Conservation (phyloP, 2,797 vertebrate genomes). For the Artibeus jamaicensis region DNA sequence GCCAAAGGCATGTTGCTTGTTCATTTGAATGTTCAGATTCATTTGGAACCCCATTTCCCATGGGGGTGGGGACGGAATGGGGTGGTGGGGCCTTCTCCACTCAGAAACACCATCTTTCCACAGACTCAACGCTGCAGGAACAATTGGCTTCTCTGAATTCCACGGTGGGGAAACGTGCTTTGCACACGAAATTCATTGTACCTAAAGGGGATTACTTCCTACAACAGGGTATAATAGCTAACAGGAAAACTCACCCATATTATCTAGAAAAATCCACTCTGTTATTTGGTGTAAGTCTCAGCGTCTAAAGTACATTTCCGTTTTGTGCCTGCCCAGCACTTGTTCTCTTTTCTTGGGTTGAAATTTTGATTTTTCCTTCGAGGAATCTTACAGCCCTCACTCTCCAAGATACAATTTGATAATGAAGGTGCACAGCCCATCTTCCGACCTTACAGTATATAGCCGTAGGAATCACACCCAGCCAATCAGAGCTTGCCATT, state of each 20-base stretch:
- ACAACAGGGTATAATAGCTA: neutral
- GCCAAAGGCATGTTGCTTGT: neutral
- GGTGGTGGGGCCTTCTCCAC: neutral
- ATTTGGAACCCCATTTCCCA: neutral
- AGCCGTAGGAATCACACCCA: neutral
- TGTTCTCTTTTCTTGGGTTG: neutral
- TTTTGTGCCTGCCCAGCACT: neutral
- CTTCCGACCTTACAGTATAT: neutral
- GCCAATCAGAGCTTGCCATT: neutral
- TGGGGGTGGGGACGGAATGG: fast-evolving
- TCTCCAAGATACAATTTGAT: neutral
- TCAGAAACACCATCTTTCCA: neutral
- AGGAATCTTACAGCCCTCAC: neutral
- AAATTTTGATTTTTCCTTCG: neutral
- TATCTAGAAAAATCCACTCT: neutral
- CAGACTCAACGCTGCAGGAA: neutral
- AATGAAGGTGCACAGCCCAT: neutral
- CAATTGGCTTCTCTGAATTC: neutral
- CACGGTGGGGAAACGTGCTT: neutral
- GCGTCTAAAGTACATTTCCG: neutral
- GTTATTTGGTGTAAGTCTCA: neutral
- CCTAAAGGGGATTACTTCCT: neutral
- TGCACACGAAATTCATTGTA: neutral
- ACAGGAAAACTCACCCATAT: neutral
- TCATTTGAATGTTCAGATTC: neutral